phyloP scores from a whole-genome alignment of 2,113 vertebrate genomes.

The Cricetomys ansorgei region DNA sequence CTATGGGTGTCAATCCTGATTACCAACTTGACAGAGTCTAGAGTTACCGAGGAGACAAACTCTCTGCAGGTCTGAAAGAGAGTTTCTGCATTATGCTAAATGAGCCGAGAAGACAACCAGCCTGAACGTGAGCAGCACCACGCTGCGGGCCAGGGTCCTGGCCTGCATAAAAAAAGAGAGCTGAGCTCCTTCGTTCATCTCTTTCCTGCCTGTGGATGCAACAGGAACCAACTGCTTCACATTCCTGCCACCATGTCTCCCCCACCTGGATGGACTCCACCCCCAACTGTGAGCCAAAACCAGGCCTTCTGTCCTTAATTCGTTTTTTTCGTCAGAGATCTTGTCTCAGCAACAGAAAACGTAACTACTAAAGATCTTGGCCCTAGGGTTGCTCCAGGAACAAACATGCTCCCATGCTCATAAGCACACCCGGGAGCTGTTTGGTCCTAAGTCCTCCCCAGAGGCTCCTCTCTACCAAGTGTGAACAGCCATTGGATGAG shows the following conservation, averaged over 20 bases:
- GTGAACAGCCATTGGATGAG: constrained; percentile 13
- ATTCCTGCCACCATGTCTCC: not conserved
- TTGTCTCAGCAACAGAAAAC: not conserved
- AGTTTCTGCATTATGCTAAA: not conserved
- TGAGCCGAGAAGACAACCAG: not conserved
- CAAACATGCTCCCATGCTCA: not conserved
- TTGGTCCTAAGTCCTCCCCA: constrained; percentile 43
- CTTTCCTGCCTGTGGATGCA: not conserved
- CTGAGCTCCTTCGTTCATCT: not conserved
- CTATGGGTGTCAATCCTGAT: not conserved
- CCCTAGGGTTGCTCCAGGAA: not conserved
- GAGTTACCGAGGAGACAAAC: not conserved
- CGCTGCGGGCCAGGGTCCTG: not conserved
- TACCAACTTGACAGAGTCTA: not conserved
- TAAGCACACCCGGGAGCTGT: constrained; percentile 39
- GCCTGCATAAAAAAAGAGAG: not conserved
- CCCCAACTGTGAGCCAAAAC: not conserved
- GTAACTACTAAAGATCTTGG: not conserved
- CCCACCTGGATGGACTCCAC: not conserved
- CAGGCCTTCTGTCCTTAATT: not conserved
- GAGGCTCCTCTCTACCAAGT: constrained; percentile 58
- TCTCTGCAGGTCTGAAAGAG: not conserved
- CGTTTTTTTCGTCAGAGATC: not conserved
- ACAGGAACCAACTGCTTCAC: not conserved
- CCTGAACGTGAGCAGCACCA: no score